Conservation (phyloP, 2,113 vertebrate genomes). For the Cervus canadensis region DNA sequence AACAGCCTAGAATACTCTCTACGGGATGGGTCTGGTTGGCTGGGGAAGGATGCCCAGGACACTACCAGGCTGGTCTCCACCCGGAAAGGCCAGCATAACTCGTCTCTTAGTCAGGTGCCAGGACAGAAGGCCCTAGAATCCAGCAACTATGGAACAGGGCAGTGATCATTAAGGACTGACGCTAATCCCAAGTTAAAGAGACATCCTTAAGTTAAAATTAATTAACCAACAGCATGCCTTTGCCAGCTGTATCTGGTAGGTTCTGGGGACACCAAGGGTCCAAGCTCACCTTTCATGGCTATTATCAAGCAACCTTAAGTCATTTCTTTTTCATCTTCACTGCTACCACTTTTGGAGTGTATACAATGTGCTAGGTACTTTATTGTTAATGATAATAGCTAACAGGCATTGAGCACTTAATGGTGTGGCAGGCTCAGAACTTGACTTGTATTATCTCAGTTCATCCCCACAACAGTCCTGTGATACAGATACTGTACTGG, state of each 20-base stretch:
- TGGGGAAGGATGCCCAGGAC: neutral
- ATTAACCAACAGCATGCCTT: neutral
- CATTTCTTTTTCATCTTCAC: conserved; percentile 21
- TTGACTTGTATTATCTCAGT: neutral
- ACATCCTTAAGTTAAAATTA: neutral
- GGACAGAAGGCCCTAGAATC: neutral
- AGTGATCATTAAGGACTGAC: neutral
- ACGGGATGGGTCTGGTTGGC: neutral
- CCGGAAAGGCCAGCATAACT: neutral
- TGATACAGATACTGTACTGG: neutral
- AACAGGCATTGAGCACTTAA: neutral
- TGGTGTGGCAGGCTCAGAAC: neutral
- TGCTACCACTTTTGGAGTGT: neutral
- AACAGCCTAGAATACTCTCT: neutral
- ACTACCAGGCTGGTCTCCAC: neutral
- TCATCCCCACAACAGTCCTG: neutral
- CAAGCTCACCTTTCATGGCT: neutral
- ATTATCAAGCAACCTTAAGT: neutral
- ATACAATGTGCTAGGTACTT: neutral
- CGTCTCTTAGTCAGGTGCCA: neutral
- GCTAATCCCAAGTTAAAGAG: conserved; percentile 27
- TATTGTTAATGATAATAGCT: neutral
- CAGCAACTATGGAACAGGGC: neutral
- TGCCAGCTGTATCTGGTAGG: neutral
- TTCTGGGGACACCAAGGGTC: neutral